Evolutionary conservation across 1,140 invertebrate species (phyloP).

Genomic region (Drosophila pseudoananassae): DNA sequence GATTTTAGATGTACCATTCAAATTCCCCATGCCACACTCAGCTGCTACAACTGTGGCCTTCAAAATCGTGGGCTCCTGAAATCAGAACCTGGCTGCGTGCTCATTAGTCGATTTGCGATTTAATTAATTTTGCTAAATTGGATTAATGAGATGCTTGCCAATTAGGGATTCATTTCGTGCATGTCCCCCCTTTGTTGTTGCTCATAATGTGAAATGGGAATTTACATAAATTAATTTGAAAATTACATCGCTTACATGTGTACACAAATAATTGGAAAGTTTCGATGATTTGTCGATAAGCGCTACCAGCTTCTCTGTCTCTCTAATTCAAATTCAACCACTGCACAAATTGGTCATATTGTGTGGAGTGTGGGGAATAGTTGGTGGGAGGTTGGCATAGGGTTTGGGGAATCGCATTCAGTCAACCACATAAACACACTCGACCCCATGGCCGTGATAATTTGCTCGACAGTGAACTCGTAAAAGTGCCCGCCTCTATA

Average conservation of each 20-base stretch:
- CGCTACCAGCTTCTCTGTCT: conserved; percentile 3
- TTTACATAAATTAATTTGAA: conserved; percentile 77
- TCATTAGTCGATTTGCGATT: conserved; percentile 79
- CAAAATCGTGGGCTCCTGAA: conserved; percentile 34
- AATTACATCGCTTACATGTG: conserved; percentile 56
- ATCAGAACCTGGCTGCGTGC: conserved; percentile 49
- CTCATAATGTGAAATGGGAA: conserved; percentile 55
- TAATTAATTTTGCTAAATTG: conserved; percentile 79
- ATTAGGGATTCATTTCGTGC: conserved; percentile 61
- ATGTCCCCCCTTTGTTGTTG: conserved; percentile 32
- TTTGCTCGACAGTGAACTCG: conserved; percentile 43
- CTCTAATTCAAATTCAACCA: conserved; percentile 43
- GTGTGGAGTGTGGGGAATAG: not conserved
- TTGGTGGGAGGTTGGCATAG: not conserved
- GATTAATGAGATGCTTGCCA: conserved; percentile 78
- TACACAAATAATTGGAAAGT: conserved; percentile 68
- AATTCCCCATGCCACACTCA: not conserved
- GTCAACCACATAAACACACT: conserved; percentile 5
- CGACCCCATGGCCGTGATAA: conserved; percentile 24
- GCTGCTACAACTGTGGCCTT: conserved; percentile 29
- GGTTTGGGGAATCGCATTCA: not conserved
- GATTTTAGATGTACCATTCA: conserved; percentile 50
- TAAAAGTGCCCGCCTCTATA: conserved; percentile 52
- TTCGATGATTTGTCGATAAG: conserved; percentile 67
- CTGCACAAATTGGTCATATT: conserved; percentile 43